Percentiles rank a stretch among this genome's conserved stretches.
These are phyloP conservation scores for Aulostomus chinensis DNA, from an alignment of 2,797 vertebrate genomes.

Conservation along the genomic window DNA sequence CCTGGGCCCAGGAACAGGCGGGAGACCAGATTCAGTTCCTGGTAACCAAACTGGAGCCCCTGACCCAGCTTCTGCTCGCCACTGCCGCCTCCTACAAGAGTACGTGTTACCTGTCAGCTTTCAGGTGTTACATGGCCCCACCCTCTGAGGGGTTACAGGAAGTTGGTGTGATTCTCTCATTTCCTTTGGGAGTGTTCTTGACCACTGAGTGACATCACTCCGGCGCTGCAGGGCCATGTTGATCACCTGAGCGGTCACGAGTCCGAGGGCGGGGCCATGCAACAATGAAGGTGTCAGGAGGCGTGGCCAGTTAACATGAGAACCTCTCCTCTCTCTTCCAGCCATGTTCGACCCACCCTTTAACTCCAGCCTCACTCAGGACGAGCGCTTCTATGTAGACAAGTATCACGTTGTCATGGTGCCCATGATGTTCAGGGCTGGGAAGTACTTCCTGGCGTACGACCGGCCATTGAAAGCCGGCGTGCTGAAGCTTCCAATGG, in stretches of 20 bases:
- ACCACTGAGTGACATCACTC: no score
- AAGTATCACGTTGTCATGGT: constrained; percentile 82
- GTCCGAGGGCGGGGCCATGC: no score
- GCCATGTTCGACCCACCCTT: constrained; percentile 84
- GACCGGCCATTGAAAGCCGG: constrained; percentile 81
- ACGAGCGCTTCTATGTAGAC: constrained; percentile 86
- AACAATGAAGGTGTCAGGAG: no score
- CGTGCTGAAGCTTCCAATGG: constrained; percentile 86
- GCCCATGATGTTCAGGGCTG: constrained; percentile 88
- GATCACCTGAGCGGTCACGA: neutral
- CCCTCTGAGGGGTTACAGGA: no score
- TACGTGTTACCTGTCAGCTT: constrained; percentile 56
- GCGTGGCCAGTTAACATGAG: no score
- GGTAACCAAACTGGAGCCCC: constrained; percentile 72
- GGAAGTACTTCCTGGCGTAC: constrained; percentile 82
- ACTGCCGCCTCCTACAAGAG: constrained; percentile 82
- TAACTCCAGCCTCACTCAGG: constrained; percentile 78
- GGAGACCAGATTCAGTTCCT: constrained; percentile 71
- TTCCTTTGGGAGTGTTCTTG: neutral
- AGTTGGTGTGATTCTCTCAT: no score
- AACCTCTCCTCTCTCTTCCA: constrained; percentile 45
- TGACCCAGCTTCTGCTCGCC: constrained; percentile 81
- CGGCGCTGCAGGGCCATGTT: no score
- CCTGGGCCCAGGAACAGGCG: constrained; percentile 72
- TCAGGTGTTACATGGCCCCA: no score